These are phyloP conservation scores for Tenthredo mesomela DNA, from an alignment of 2,888 invertebrate species.

Conservation along the genomic window DNA sequence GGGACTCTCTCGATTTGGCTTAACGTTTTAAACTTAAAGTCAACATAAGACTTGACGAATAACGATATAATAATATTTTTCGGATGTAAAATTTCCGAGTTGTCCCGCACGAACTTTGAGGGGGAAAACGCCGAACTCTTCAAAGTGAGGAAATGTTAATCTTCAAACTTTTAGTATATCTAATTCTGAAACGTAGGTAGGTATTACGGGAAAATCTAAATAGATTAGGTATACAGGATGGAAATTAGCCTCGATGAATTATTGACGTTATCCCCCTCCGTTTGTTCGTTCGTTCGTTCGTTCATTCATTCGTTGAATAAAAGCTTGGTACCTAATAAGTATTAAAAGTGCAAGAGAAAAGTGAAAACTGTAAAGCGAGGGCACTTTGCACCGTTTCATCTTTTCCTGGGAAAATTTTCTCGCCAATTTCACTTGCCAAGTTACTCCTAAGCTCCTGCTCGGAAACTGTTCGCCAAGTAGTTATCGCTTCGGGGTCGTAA, in stretches of 20 bases:
- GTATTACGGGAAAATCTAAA: conserved; percentile 23
- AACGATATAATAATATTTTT: conserved; percentile 39
- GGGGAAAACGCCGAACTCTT: background rate
- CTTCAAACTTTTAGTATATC: conserved; percentile 13
- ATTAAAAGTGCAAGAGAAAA: background rate
- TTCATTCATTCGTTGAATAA: background rate
- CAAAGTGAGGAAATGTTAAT: conserved; percentile 32
- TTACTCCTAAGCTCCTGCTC: background rate
- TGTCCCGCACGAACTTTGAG: background rate
- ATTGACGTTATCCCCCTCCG: background rate
- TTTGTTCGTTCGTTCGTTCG: too few relatives aligned
- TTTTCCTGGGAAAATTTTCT: conserved; percentile 18
- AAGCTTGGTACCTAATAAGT: background rate
- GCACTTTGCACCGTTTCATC: conserved; percentile 24
- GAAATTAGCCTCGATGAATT: conserved; percentile 20
- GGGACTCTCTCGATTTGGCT: background rate
- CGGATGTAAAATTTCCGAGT: background rate
- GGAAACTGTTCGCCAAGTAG: conserved; percentile 32
- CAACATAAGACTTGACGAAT: background rate
- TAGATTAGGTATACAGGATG: conserved; percentile 21
- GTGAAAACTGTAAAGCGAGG: conserved; percentile 7
- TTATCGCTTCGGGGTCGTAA: conserved; percentile 25
- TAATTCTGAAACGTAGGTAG: background rate
- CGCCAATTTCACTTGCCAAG: conserved; percentile 34
- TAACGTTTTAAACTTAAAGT: background rate